These are phyloP conservation scores for Gastracanthus pulcherrimus DNA, from an alignment of 2,888 invertebrate genomes.

Conservation along the genomic window DNA sequence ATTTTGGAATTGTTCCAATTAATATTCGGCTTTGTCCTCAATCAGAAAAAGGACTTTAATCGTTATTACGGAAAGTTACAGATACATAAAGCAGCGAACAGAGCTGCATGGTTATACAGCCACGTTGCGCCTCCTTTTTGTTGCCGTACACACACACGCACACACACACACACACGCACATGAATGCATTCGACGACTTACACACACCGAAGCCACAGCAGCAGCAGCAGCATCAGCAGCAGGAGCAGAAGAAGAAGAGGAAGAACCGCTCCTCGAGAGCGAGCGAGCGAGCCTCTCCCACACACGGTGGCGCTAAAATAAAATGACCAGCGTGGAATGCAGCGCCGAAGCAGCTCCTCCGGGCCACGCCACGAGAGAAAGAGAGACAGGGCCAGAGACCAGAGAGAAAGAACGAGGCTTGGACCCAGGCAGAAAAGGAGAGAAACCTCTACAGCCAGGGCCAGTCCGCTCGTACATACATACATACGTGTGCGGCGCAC, in stretches of 20 bases:
- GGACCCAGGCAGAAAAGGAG: slow-evolving; percentile 42
- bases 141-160: too few relatives aligned
- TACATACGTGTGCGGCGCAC: too few relatives aligned
- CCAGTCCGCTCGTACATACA: too few relatives aligned
- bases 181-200: too few relatives aligned
- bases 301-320: slow-evolving; percentile 75
- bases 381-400: slow-evolving; percentile 20
- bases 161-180: not conserved
- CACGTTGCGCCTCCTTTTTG: too few relatives aligned
- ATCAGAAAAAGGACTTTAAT: too few relatives aligned
- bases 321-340: slow-evolving; percentile 74
- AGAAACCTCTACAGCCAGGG: too few relatives aligned
- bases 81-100: too few relatives aligned
- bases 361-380: slow-evolving; percentile 49
- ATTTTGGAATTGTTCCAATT: too few relatives aligned
- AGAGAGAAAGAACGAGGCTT: slow-evolving; percentile 45
- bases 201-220: not conserved
- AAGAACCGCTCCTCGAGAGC: slow-evolving; percentile 17
- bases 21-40: too few relatives aligned
- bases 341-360: slow-evolving; percentile 66
- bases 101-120: too few relatives aligned
- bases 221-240: not conserved
- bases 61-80: too few relatives aligned
- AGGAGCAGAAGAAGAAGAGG: slow-evolving; percentile 13
- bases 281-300: slow-evolving; percentile 45